Base-by-base conservation (phyloP, 2,113 vertebrate genomes). In the Spizaetus ornatus region DNA sequence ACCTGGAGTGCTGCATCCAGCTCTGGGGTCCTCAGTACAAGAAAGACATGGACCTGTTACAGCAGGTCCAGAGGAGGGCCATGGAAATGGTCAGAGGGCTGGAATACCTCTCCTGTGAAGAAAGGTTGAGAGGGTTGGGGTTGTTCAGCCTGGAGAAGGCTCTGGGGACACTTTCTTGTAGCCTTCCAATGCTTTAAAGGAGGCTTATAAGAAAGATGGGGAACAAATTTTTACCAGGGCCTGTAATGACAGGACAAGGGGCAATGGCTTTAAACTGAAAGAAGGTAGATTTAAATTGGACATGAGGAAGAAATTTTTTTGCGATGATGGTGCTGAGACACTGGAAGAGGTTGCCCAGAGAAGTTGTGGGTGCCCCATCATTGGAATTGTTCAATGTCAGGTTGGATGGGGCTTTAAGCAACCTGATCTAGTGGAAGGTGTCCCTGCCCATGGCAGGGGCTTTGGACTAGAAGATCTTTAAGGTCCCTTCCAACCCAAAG, bases 51-150 rank as follows among this genome's bases (percentile, higher is more conserved):
- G 43, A n/a, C 8, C 10, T 50, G 25, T 36, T n/a, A 6, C 10
- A 43, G 7, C 2, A 5, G 26, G 26, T 32, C 13, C 65, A 87
- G 27, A 53, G 11, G 14, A 34, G 9, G 32, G 38, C 14, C 14
- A 34, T 0, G 0, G 6, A 62, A 22, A 16, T 13, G 22, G 26
- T 31, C 52, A 86, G 25, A n/a, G 15, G 13, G 2, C 7, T 80
- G 48, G 25, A 55, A 11, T 4, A 38, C 3, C 12, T 34, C 9
- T 47, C 34, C 15, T 53, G 0, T 62, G 21, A 55, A 27, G 27
- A 74, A 10, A 53, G 10, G 8, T 25, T 52, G 8, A 26, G 17
- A 50, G 16, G 21, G 4, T 29, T 48, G 6, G 3, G 14, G 3
- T 55, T 72, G 6, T 62, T 6, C 13, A 80, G 8, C 10, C 29